Conservation (phyloP, 2,797 vertebrate genomes). For the Pangasius macronema region DNA sequence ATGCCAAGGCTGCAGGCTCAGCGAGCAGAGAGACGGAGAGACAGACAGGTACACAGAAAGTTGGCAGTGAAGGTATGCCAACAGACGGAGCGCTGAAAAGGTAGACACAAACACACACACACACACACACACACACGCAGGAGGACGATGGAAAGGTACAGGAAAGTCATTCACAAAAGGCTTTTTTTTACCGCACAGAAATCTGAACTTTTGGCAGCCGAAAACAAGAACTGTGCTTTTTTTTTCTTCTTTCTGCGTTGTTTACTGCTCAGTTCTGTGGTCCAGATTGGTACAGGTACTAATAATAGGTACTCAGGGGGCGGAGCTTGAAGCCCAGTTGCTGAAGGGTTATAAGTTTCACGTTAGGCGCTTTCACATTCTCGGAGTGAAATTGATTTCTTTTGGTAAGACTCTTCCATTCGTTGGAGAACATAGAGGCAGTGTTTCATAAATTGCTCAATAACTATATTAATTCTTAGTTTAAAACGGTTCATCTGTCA, state of each 20-base stretch:
- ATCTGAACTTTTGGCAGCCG: not conserved
- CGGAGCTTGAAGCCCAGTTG: not conserved
- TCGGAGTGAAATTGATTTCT: not conserved
- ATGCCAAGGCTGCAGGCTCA: slow-evolving; percentile 54
- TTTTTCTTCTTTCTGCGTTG: not conserved
- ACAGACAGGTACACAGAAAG: slow-evolving; percentile 20
- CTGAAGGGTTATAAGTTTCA: not conserved
- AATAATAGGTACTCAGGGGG: not conserved
- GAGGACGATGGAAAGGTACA: not conserved
- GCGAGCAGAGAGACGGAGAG: slow-evolving; percentile 52
- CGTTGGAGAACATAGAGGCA: not conserved
- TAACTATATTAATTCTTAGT: not conserved
- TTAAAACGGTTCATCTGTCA: not conserved
- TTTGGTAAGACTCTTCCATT: not conserved
- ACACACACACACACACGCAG: not conserved
- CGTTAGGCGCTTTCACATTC: not conserved
- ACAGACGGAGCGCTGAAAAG: slow-evolving; percentile 1
- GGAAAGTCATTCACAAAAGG: slow-evolving; percentile 7
- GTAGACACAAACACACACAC: not conserved
- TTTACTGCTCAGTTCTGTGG: not conserved
- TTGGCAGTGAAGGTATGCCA: slow-evolving; percentile 8
- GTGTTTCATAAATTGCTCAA: not conserved
- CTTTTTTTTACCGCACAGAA: not conserved
- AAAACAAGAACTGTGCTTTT: not conserved
- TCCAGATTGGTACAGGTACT: not conserved